Evolutionary conservation across 2,113 vertebrate genomes (phyloP).

Genomic region (Aphelocoma coerulescens): DNA sequence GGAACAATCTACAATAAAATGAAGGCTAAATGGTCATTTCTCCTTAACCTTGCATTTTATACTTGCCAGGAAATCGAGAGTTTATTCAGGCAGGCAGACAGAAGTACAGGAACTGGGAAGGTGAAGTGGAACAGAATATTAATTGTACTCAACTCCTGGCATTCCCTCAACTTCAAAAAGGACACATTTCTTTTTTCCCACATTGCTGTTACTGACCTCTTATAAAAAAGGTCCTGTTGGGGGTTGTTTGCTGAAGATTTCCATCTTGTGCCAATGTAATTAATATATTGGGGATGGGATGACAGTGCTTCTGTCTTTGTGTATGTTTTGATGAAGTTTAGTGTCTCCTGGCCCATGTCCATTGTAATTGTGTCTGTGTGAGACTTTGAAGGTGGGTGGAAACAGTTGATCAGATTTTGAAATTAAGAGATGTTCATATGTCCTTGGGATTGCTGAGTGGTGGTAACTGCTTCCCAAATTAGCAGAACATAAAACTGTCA

Average conservation of each 20-base stretch:
- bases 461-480: not conserved
- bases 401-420: not conserved
- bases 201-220: not conserved
- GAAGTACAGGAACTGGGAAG: not conserved
- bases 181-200: not conserved
- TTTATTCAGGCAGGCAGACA: not conserved
- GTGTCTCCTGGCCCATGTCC: not conserved
- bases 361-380: not conserved
- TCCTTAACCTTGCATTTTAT: conserved; percentile 41
- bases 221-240: not conserved
- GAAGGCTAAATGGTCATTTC: not conserved
- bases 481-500: rapidly evolving
- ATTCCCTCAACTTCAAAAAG: not conserved
- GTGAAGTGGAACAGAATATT: not conserved
- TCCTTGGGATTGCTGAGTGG: not conserved
- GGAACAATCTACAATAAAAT: conserved; percentile 44
- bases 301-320: not conserved
- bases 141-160: not conserved
- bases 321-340: not conserved
- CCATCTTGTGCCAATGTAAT: not conserved
- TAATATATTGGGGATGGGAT: not conserved
- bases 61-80: not conserved
- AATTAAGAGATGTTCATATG: not conserved
- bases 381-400: not conserved
- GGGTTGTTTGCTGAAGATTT: not conserved